Percentiles rank a stretch among this genome's conserved stretches.
These are phyloP conservation scores for Numenius phaeopus DNA, from an alignment of 2,797 vertebrate species.

Conservation along the genomic window DNA sequence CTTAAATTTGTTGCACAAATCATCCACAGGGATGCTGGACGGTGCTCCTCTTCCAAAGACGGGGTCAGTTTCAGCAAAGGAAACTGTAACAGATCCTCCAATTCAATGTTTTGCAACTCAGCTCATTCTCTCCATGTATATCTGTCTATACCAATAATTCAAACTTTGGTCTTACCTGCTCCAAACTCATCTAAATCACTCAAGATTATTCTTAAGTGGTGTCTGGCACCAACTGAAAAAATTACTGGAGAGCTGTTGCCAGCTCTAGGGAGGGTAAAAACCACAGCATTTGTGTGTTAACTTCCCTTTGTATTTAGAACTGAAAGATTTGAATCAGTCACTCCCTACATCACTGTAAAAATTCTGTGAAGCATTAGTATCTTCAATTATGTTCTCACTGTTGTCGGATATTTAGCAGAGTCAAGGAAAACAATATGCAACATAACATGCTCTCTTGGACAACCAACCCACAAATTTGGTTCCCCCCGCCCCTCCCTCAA, in stretches of 20 bases:
- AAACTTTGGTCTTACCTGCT: neutral
- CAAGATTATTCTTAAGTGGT: neutral
- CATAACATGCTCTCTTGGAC: neutral
- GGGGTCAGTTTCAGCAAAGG: neutral
- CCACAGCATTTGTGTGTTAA: neutral
- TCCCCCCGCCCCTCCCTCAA: neutral
- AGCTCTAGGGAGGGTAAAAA: neutral
- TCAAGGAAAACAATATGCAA: neutral
- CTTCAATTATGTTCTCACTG: neutral
- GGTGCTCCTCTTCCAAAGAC: neutral
- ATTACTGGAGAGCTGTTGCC: neutral
- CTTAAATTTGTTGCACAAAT: neutral
- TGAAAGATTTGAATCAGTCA: neutral
- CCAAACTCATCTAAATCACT: neutral
- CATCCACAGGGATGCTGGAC: neutral
- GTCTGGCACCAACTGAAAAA: neutral
- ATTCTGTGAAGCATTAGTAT: neutral
- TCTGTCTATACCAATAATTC: neutral
- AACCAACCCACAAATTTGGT: neutral
- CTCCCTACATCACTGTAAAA: neutral
- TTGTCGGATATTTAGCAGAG: neutral
- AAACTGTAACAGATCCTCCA: neutral
- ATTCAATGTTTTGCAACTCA: neutral
- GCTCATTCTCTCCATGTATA: neutral
- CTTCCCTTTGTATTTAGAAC: neutral